phyloP scores from a whole-genome alignment of 2,888 invertebrate species.

The Nephrotoma appendiculata region DNA sequence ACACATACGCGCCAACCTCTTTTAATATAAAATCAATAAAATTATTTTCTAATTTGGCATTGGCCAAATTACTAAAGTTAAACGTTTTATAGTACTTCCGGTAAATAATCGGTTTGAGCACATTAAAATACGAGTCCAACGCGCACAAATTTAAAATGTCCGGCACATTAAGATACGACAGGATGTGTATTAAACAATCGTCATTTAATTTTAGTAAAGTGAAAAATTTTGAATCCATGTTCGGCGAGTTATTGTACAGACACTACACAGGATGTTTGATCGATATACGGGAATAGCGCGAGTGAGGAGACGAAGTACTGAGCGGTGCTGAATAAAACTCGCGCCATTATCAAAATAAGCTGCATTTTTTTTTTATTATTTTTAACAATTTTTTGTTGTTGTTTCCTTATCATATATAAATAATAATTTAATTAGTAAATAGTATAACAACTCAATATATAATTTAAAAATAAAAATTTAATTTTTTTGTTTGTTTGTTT shows the following conservation, averaged over 20 bases:
- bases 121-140: not conserved
- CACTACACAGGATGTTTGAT: not conserved
- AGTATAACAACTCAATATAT: slow-evolving; percentile 3
- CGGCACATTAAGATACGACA: not conserved
- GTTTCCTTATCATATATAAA: not conserved
- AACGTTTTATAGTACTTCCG: not conserved
- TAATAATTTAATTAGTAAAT: not conserved
- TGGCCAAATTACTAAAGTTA: not conserved
- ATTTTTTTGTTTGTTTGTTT: not conserved
- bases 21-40: not conserved
- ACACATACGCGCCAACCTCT: not conserved
- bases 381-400: not conserved
- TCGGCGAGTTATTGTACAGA: not conserved
- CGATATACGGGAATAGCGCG: not conserved
- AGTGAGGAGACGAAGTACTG: not conserved
- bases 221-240: not conserved
- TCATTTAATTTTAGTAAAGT: not conserved
- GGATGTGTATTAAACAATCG: slow-evolving; percentile 1
- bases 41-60: not conserved
- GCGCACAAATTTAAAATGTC: not conserved
- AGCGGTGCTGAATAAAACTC: not conserved
- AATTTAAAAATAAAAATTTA: not conserved
- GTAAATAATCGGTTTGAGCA: not conserved
- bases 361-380: not conserved
- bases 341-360: slow-evolving; percentile 4